These are phyloP conservation scores for Coenobita brevimanus DNA, from an alignment of 1,140 invertebrate species.

Conservation along the genomic window DNA sequence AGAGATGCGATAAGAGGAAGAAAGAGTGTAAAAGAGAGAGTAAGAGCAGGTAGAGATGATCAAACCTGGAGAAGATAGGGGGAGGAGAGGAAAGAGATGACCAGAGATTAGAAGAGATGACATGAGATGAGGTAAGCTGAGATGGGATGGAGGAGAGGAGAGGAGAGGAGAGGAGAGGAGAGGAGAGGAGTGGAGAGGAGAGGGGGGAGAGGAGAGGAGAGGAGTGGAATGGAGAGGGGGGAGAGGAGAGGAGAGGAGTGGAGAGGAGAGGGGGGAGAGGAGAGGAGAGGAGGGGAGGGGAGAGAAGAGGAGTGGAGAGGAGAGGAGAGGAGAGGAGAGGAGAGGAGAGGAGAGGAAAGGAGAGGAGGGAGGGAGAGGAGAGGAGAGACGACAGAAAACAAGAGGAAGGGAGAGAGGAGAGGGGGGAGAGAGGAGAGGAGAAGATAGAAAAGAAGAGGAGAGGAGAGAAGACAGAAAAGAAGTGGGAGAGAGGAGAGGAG, in stretches of 20 bases:
- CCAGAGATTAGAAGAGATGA: neutral
- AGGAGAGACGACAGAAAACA: neutral
- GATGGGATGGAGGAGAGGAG: no score
- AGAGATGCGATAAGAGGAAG: neutral
- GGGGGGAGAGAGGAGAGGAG: neutral
- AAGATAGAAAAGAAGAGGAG: no score
- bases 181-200: neutral
- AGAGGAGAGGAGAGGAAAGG: neutral
- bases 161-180: neutral
- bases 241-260: neutral
- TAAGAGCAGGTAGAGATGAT: neutral
- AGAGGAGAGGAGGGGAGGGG: neutral
- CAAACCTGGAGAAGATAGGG: no score
- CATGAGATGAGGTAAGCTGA: neutral
- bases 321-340: neutral
- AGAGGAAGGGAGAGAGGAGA: neutral
- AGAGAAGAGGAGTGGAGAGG: neutral
- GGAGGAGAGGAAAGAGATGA: neutral
- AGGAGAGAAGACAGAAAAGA: neutral
- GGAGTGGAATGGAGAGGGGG: neutral
- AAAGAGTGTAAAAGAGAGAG: neutral
- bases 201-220: constrained; percentile 1
- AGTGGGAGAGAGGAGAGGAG: neutral
- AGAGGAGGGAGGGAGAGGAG: neutral
- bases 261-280: neutral